These are phyloP conservation scores for Tromatobia lineatoria DNA, from an alignment of 2,888 invertebrate species.

Conservation along the genomic window DNA sequence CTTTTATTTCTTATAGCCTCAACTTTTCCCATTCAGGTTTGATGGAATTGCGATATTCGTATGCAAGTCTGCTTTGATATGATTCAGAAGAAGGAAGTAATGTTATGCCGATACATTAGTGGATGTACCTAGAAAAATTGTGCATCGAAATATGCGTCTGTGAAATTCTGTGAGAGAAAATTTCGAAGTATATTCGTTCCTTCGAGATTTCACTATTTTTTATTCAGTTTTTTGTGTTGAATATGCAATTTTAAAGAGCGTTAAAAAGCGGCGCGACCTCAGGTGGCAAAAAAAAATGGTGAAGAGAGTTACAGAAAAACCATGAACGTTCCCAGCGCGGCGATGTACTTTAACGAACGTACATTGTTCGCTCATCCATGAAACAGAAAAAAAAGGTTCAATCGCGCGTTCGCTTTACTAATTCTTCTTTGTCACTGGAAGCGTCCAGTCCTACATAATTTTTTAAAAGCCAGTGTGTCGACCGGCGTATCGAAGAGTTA, in stretches of 20 bases:
- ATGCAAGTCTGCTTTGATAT: neutral
- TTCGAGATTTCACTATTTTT: neutral
- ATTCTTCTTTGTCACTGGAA: conserved; percentile 47
- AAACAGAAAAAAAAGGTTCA: conserved; percentile 9
- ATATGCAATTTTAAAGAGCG: neutral
- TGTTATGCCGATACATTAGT: neutral
- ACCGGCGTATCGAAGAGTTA: conserved; percentile 6
- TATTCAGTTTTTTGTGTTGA: neutral
- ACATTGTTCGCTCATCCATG: conserved; percentile 56
- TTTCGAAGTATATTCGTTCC: neutral
- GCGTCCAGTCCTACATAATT: conserved; percentile 18
- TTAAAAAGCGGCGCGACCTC: neutral
- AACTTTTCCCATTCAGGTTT: neutral
- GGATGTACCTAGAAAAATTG: neutral
- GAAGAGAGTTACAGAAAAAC: conserved; percentile 27
- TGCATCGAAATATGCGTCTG: neutral
- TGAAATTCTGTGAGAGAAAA: neutral
- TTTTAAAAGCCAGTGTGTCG: neutral
- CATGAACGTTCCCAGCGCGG: conserved; percentile 15
- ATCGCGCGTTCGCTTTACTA: conserved; percentile 35
- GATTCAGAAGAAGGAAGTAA: neutral
- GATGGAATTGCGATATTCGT: neutral
- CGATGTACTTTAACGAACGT: conserved; percentile 53
- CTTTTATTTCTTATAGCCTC: neutral
- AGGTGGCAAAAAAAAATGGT: conserved; percentile 28